These are phyloP conservation scores for Apeira syringaria DNA, from an alignment of 2,888 invertebrate genomes.

Conservation along the genomic window DNA sequence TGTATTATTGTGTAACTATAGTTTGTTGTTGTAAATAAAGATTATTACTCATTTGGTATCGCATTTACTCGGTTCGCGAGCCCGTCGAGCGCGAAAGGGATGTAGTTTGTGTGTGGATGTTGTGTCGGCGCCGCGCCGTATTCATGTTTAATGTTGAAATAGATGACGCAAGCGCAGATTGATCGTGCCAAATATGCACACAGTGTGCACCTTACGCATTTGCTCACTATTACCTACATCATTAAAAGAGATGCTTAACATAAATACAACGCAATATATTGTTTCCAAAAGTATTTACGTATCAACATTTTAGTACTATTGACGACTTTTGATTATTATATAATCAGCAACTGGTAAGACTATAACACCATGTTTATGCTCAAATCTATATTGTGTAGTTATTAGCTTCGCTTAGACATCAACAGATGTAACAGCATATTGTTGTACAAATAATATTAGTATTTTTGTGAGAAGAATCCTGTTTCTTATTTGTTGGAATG, in stretches of 20 bases:
- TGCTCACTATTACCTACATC: slow-evolving; percentile 43
- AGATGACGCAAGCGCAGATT: slow-evolving; percentile 39
- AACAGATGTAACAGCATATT: slow-evolving; percentile 41
- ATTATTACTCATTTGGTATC: slow-evolving; percentile 29
- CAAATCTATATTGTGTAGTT: slow-evolving; percentile 19
- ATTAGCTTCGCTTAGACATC: slow-evolving; percentile 39
- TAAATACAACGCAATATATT: too few species aligned
- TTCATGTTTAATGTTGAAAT: slow-evolving; percentile 27
- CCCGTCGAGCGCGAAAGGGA: background rate
- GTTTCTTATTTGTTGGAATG: background rate
- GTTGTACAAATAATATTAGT: slow-evolving; percentile 36
- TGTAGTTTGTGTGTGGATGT: slow-evolving; percentile 25
- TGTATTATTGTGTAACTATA: slow-evolving; percentile 30
- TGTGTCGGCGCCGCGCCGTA: slow-evolving; percentile 26
- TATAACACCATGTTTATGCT: slow-evolving; percentile 18
- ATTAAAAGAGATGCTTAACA: slow-evolving; percentile 1
- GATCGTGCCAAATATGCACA: slow-evolving; percentile 70
- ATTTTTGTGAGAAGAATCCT: background rate
- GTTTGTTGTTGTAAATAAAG: slow-evolving; percentile 42
- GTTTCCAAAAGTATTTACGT: too few species aligned
- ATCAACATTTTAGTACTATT: too few species aligned
- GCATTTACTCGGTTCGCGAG: slow-evolving; percentile 35
- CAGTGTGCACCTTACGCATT: slow-evolving; percentile 48
- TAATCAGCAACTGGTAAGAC: background rate
- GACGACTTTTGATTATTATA: background rate